Base-by-base conservation (phyloP, 2,888 invertebrate genomes). In the Apantesis nais region DNA sequence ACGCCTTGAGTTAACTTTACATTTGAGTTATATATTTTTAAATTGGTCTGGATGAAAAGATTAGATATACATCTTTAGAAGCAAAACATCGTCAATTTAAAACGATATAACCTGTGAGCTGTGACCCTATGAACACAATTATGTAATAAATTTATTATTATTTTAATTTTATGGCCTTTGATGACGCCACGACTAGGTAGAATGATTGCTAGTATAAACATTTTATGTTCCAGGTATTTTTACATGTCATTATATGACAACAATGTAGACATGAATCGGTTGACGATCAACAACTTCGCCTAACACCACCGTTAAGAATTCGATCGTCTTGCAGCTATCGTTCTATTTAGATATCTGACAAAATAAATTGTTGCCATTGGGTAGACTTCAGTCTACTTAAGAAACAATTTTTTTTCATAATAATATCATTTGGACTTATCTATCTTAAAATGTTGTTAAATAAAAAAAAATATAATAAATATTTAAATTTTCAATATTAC, bases 171-270 rank as follows among this genome's bases (percentile, higher is more conserved):
- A 65, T 25, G 34, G 48, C 8, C 7, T 16, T n/a, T 31, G 44
- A 44, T 63, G 63, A 63, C 29, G 22, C 31, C 44, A 63, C 31
- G 19, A 7, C 29, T 29, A 58, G 29, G 9, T 31, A 44, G 44
- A 41, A 63, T 44, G 44, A 63, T 44, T 22, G 44, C 44, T 5
- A 29, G 25, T 63, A 31, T 63, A 65, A 48, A 65, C 34, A 65
- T 52, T 65, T 65, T 65, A 65, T 52, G 52, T 12, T 34, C 52
- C n/a, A 52, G 34, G 48, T 48, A n/a, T 52, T 52, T n/a, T 52
- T 52, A 7, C n/a, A 65, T 52, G n/a, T 48, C n/a, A n/a, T 64
- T 29, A 44, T 9, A n/a, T 34, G 31, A 31, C 44, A 22, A 52
- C 65, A 52, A 52, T 65, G 52, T 52, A 34, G 64, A 22, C 12